phyloP scores from a whole-genome alignment of 2,797 vertebrate genomes.

The Galaxias olidus region DNA sequence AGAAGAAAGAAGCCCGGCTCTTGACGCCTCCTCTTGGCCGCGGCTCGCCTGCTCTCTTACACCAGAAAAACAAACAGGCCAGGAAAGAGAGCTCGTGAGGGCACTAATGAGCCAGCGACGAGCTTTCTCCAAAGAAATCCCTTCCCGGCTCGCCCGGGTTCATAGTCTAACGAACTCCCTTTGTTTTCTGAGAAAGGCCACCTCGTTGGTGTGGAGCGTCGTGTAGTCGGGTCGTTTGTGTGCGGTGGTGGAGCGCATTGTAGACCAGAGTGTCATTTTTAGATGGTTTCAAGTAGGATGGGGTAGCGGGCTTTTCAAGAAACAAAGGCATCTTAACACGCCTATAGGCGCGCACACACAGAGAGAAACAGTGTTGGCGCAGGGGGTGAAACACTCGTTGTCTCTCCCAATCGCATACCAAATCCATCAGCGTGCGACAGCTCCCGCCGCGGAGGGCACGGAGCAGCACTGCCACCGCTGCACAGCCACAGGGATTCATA shows the following conservation, averaged over 20 bases:
- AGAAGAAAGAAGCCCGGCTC: constrained; percentile 5
- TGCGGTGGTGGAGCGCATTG: no score
- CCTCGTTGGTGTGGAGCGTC: no score
- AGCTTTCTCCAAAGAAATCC: constrained; percentile 9
- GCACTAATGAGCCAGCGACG: constrained; percentile 14
- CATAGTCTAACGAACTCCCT: constrained; percentile 18
- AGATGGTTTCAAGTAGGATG: constrained; percentile 24
- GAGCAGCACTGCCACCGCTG: background rate
- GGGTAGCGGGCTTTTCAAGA: constrained; percentile 24
- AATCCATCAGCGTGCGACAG: constrained; percentile 67
- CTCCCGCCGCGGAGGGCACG: constrained; percentile 10
- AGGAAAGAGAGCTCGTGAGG: constrained; percentile 9
- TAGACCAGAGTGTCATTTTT: no score
- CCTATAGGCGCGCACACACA: no score
- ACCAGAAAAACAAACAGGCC: constrained; percentile 13
- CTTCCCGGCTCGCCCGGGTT: constrained; percentile 8
- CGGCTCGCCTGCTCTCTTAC: background rate
- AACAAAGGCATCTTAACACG: no score
- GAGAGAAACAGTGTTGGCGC: constrained; percentile 9
- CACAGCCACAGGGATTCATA: constrained; percentile 18
- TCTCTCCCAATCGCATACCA: constrained; percentile 76
- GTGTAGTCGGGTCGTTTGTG: background rate
- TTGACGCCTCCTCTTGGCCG: constrained; percentile 6
- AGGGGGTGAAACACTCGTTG: constrained; percentile 56
- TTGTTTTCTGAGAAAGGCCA: background rate